Conservation (phyloP, 1,140 invertebrate species). For the Drosophila hydei region DNA sequence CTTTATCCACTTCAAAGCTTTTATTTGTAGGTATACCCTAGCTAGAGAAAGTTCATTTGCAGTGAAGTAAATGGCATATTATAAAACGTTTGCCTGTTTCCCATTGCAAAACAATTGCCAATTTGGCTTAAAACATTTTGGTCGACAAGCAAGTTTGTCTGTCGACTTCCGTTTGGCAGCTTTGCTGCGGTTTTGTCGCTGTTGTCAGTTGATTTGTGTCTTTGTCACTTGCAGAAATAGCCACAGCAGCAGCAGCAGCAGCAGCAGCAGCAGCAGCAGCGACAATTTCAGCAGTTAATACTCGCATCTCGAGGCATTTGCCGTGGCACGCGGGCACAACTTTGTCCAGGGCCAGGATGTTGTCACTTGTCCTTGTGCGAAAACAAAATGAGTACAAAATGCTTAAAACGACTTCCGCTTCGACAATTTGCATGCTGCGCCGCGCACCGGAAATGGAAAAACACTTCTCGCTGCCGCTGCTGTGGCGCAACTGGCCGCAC, state of each 20-base stretch:
- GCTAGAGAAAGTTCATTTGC: slow-evolving; percentile 36
- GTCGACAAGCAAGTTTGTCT: slow-evolving; percentile 63
- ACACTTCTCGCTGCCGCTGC: slow-evolving; percentile 57
- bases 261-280: neutral
- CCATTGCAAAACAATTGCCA: slow-evolving; percentile 65
- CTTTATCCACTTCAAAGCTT: slow-evolving; percentile 1
- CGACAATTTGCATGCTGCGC: slow-evolving; percentile 74
- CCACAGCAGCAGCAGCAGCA: neutral
- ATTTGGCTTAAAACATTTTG: slow-evolving; percentile 75
- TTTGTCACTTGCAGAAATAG: slow-evolving; percentile 21
- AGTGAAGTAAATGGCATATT: slow-evolving; percentile 51
- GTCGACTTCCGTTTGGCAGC: slow-evolving; percentile 64
- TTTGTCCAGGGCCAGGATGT: slow-evolving; percentile 74
- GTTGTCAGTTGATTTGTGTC: slow-evolving; percentile 69
- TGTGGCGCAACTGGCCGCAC: neutral
- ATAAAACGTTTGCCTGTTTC: slow-evolving; percentile 23
- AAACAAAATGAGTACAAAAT: slow-evolving; percentile 80
- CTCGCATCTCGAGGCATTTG: slow-evolving; percentile 62
- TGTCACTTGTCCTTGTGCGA: slow-evolving; percentile 56
- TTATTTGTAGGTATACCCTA: neutral
- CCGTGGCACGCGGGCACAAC: slow-evolving; percentile 58
- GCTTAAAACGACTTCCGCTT: slow-evolving; percentile 75
- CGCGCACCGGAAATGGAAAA: slow-evolving; percentile 74
- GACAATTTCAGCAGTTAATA: slow-evolving; percentile 63
- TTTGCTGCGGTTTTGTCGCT: slow-evolving; percentile 42